Conservation (phyloP, 2,113 vertebrate species). For the Odontophorus gujanensis region DNA sequence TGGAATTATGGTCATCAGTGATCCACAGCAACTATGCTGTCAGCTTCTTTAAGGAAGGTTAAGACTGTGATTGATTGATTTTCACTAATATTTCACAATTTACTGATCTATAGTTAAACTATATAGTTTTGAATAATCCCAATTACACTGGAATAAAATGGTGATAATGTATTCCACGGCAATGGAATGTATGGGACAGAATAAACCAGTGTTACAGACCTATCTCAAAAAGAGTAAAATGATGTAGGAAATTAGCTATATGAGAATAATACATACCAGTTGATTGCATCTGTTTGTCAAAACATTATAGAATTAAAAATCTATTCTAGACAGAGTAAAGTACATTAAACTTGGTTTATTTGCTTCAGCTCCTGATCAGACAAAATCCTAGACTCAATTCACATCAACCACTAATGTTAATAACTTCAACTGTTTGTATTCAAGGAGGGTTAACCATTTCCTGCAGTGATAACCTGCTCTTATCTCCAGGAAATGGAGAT, state of each 20-base stretch:
- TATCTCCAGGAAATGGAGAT: conserved; percentile 58
- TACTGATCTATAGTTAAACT: conserved; percentile 46
- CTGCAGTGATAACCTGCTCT: background rate
- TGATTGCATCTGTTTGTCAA: background rate
- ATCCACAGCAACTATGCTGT: background rate
- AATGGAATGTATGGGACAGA: background rate
- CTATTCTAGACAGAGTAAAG: background rate
- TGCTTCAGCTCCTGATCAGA: background rate
- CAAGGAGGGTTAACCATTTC: background rate
- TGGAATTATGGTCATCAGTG: background rate
- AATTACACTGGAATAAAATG: background rate
- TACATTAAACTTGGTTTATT: background rate
- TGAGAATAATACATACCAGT: background rate
- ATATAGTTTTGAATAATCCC: background rate
- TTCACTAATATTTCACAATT: conserved; percentile 71
- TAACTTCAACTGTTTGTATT: background rate
- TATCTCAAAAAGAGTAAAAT: background rate
- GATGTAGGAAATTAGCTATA: background rate
- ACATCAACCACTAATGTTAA: background rate
- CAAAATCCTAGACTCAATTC: background rate
- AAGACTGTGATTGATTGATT: background rate
- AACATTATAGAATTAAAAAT: background rate
- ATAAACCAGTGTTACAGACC: background rate
- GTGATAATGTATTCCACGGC: background rate
- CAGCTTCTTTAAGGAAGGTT: background rate